Evolutionary conservation across 1,140 invertebrate genomes (phyloP).

Genomic region (Nephila pilipes): DNA sequence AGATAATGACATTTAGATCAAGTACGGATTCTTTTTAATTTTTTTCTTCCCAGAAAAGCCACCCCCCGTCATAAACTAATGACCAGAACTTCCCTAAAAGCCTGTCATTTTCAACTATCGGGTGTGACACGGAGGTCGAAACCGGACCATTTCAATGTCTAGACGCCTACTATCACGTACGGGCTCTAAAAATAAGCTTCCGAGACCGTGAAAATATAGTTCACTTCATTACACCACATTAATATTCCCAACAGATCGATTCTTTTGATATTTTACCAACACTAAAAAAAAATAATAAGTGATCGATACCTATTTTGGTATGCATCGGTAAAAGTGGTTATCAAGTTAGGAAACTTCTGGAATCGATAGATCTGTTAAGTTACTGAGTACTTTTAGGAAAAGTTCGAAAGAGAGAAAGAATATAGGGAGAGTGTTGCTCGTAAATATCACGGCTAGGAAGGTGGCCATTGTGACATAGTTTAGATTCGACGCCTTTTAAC

Average conservation of each 20-base stretch:
- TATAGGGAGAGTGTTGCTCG: neutral
- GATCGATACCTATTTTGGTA: constrained; percentile 12
- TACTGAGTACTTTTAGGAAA: neutral
- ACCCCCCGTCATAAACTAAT: neutral
- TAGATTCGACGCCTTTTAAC: neutral
- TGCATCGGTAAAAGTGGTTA: neutral
- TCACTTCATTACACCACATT: neutral
- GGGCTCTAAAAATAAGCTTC: neutral
- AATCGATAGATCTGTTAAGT: neutral
- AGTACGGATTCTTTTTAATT: too few relatives aligned
- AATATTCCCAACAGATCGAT: neutral
- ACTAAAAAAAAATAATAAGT: neutral
- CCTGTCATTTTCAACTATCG: neutral
- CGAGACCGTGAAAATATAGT: neutral
- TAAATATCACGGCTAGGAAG: neutral
- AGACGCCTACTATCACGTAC: neutral
- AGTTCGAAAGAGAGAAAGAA: neutral
- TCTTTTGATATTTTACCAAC: neutral
- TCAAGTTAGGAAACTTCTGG: neutral
- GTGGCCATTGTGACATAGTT: constrained; percentile 1
- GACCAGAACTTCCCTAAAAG: neutral
- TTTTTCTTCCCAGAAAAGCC: too few relatives aligned
- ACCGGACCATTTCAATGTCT: constrained; percentile 4
- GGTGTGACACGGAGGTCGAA: neutral
- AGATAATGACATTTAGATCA: too few relatives aligned